Evolutionary conservation across 2,113 vertebrate genomes (phyloP).

Genomic region (Irena cyanogastra): DNA sequence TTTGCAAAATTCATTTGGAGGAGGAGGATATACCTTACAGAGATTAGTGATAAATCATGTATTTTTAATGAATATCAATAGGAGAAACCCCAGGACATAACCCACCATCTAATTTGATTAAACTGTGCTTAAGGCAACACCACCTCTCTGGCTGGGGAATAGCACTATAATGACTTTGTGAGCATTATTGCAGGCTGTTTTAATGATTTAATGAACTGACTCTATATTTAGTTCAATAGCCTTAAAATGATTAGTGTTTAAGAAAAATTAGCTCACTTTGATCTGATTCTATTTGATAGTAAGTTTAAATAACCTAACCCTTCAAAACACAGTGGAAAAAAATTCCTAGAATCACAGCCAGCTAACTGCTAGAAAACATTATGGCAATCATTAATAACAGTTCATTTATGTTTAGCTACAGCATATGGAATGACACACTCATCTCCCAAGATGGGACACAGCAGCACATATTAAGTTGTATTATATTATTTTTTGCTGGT

Average conservation of each 20-base stretch:
- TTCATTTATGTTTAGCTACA: constrained; percentile 78
- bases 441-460: constrained; percentile 49
- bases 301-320: constrained; percentile 85
- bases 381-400: constrained; percentile 76
- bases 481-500: not conserved
- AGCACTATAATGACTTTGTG: constrained; percentile 89
- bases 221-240: constrained; percentile 85
- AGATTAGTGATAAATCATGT: constrained; percentile 92
- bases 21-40: constrained; percentile 81
- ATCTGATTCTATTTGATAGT: constrained; percentile 83
- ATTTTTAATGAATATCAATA: constrained; percentile 96
- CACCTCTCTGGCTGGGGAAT: constrained; percentile 86
- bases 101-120: constrained; percentile 92
- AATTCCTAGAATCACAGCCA: constrained; percentile 76
- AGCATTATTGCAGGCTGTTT: constrained; percentile 87
- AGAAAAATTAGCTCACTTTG: constrained; percentile 86
- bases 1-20: constrained; percentile 82
- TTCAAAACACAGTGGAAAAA: constrained; percentile 80
- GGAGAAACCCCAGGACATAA: constrained; percentile 88
- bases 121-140: constrained; percentile 90
- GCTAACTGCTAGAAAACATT: constrained; percentile 78
- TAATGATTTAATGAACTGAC: constrained; percentile 94
- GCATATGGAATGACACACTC: constrained; percentile 59
- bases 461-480: constrained; percentile 21
- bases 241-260: constrained; percentile 91